These are phyloP conservation scores for Zaprionus camerounensis DNA, from an alignment of 1,140 invertebrate genomes.

Conservation along the genomic window DNA sequence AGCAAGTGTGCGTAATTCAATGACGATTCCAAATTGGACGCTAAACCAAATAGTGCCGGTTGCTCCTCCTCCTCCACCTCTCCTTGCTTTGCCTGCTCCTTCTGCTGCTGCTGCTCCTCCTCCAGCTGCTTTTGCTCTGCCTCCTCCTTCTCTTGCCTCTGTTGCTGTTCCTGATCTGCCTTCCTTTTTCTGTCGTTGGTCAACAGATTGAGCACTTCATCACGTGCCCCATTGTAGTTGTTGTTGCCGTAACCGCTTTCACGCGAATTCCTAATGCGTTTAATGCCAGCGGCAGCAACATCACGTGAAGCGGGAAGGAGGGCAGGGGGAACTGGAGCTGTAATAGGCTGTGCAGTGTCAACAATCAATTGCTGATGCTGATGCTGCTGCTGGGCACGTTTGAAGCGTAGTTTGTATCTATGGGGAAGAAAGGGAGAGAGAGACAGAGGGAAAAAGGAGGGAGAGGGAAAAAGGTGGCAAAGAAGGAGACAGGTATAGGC, in stretches of 20 bases:
- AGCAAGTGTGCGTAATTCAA: constrained; percentile 61
- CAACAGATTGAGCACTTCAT: constrained; percentile 67
- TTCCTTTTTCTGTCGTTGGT: constrained; percentile 15
- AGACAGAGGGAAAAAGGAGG: not conserved
- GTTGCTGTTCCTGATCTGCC: not conserved
- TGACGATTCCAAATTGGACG: constrained; percentile 57
- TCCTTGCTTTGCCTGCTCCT: not conserved
- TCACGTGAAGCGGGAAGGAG: not conserved
- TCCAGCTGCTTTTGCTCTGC: not conserved
- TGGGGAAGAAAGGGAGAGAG: not conserved
- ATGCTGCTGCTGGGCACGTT: constrained; percentile 36
- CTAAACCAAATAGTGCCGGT: constrained; percentile 17
- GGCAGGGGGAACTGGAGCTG: constrained; percentile 1
- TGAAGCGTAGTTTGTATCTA: constrained; percentile 58
- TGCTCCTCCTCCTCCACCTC: not conserved
- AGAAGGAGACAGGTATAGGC: not conserved
- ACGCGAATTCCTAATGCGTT: constrained; percentile 65
- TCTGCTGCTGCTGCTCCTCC: not conserved
- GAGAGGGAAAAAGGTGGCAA: not conserved
- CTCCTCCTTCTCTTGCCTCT: not conserved
- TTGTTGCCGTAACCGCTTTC: constrained; percentile 11
- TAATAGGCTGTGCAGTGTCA: constrained; percentile 58
- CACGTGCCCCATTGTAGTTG: constrained; percentile 59
- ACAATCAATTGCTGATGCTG: constrained; percentile 48
- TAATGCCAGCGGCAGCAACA: constrained; percentile 40